These are phyloP conservation scores for Drosophila pallidifrons DNA, from an alignment of 1,140 invertebrate genomes.

Conservation along the genomic window DNA sequence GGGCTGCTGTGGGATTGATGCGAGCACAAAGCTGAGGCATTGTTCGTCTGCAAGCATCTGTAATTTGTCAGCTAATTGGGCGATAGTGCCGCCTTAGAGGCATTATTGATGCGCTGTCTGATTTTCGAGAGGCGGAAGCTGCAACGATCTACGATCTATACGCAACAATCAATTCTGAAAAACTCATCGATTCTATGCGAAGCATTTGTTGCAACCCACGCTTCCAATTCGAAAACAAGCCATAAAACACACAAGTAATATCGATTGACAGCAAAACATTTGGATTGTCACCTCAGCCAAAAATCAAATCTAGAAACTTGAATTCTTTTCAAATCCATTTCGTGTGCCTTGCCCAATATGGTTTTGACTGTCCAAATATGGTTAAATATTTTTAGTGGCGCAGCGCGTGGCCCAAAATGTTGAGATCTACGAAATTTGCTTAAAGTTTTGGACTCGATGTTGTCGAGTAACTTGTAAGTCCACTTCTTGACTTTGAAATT, in stretches of 20 bases:
- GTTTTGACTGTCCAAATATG: constrained; percentile 52
- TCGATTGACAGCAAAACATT: constrained; percentile 69
- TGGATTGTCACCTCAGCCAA: constrained; percentile 61
- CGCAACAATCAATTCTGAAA: constrained; percentile 14
- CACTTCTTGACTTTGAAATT: constrained; percentile 60
- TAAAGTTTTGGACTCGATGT: constrained; percentile 57
- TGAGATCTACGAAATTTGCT: constrained; percentile 53
- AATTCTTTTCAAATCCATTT: constrained; percentile 67
- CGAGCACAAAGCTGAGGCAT: constrained; percentile 61
- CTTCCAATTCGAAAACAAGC: background rate
- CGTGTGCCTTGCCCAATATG: constrained; percentile 50
- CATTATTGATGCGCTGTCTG: constrained; percentile 46
- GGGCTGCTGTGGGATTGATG: background rate
- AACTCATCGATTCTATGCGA: background rate
- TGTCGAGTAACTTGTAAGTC: constrained; percentile 33
- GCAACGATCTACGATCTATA: constrained; percentile 14
- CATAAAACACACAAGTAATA: constrained; percentile 54
- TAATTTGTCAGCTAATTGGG: constrained; percentile 59
- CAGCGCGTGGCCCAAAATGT: constrained; percentile 67
- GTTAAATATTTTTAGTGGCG: constrained; percentile 60
- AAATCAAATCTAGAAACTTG: constrained; percentile 49
- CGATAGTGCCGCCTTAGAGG: constrained; percentile 1
- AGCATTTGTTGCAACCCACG: constrained; percentile 19
- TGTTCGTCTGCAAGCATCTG: constrained; percentile 55
- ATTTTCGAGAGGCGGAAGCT: constrained; percentile 60